These are phyloP conservation scores for Tenthredo distinguenda DNA, from an alignment of 2,888 invertebrate genomes.

Conservation along the genomic window DNA sequence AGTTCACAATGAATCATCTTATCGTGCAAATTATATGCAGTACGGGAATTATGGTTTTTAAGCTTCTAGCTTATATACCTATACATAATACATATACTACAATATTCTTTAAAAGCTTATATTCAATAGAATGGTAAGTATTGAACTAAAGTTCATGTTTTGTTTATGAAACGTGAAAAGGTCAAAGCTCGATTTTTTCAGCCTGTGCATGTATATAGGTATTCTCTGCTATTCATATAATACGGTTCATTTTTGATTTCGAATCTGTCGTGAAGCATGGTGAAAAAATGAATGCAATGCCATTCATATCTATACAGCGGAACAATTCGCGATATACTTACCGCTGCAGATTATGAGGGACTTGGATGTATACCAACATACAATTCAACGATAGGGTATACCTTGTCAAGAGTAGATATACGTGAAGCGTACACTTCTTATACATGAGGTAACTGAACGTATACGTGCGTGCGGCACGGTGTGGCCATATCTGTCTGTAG, in stretches of 20 bases:
- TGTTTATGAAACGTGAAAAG: not conserved
- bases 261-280: not conserved
- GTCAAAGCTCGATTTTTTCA: not conserved
- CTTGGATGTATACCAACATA: not conserved
- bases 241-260: not conserved
- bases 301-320: not conserved
- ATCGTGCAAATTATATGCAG: not conserved
- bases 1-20: constrained; percentile 3
- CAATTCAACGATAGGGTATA: not conserved
- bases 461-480: not conserved
- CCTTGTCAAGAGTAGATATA: too few relatives aligned
- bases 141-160: not conserved
- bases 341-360: not conserved
- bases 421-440: too few relatives aligned
- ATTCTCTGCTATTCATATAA: not conserved
- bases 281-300: not conserved
- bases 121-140: not conserved
- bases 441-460: not conserved
- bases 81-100: not conserved
- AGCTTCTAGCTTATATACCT: not conserved
- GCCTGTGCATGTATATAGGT: not conserved
- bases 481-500: not conserved
- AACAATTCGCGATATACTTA: not conserved
- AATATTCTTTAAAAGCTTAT: not conserved
- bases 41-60: not conserved